These are phyloP conservation scores for Thalassoma bifasciatum DNA, from an alignment of 2,113 vertebrate species.

Conservation along the genomic window DNA sequence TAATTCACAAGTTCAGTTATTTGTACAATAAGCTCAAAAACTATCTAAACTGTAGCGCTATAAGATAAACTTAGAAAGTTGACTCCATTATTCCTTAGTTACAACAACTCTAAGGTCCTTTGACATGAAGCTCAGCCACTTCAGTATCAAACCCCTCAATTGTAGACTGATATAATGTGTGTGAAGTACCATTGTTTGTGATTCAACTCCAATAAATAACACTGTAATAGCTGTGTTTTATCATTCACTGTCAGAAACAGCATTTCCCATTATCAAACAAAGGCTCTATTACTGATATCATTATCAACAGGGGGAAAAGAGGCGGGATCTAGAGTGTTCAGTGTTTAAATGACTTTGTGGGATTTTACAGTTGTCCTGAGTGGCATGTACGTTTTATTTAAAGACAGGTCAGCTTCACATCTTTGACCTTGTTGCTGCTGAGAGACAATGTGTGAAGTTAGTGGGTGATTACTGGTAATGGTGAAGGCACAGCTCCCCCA, in stretches of 20 bases:
- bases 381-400: slow-evolving; percentile 38
- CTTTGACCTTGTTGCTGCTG: slow-evolving; percentile 72
- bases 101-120: slow-evolving; percentile 70
- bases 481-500: slow-evolving; percentile 40
- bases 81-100: slow-evolving; percentile 59
- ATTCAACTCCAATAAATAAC: slow-evolving; percentile 67
- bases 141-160: slow-evolving; percentile 61
- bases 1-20: slow-evolving; percentile 68
- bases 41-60: slow-evolving; percentile 49
- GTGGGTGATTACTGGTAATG: slow-evolving; percentile 49
- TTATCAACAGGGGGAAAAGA: slow-evolving; percentile 63
- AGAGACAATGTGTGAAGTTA: slow-evolving; percentile 70
- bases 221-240: slow-evolving; percentile 72
- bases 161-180: slow-evolving; percentile 58
- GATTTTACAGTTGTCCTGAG: slow-evolving; percentile 62
- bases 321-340: slow-evolving; percentile 45
- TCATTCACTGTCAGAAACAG: slow-evolving; percentile 71
- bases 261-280: slow-evolving; percentile 77
- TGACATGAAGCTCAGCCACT: slow-evolving; percentile 54
- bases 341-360: slow-evolving; percentile 59
- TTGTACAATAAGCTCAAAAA: slow-evolving; percentile 66
- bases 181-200: slow-evolving; percentile 64
- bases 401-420: slow-evolving; percentile 64
- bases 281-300: slow-evolving; percentile 76
- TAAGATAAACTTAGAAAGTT: slow-evolving; percentile 64